Evolutionary conservation across 2,797 vertebrate species (phyloP).

Genomic region (Heliangelus exortis): DNA sequence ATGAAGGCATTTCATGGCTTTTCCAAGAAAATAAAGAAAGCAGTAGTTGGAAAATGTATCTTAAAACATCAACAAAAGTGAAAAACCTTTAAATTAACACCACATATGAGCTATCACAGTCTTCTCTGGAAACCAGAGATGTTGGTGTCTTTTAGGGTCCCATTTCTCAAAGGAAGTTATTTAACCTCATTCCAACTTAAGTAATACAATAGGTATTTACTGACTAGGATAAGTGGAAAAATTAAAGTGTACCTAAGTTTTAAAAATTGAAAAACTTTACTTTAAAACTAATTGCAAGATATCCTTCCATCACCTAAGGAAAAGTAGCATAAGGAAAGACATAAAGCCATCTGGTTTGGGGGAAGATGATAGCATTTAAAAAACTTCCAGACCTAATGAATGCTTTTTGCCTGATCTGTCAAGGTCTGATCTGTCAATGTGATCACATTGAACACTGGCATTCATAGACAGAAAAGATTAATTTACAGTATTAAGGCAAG

Average conservation of each 20-base stretch:
- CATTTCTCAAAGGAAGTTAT: neutral
- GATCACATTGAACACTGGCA: neutral
- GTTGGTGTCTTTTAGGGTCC: neutral
- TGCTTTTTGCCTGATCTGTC: neutral
- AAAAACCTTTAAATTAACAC: neutral
- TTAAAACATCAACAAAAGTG: neutral
- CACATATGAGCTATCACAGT: neutral
- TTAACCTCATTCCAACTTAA: neutral
- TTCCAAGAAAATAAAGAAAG: neutral
- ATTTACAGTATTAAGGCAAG: neutral
- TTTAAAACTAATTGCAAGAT: neutral
- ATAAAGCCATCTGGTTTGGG: neutral
- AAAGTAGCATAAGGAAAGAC: neutral
- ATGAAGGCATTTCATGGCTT: neutral
- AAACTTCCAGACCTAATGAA: neutral
- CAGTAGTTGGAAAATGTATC: neutral
- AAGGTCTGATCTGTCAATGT: neutral
- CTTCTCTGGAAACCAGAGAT: neutral
- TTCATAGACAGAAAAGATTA: neutral
- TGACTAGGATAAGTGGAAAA: neutral
- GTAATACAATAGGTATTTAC: neutral
- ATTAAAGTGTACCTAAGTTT: neutral
- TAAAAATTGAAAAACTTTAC: neutral
- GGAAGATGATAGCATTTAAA: neutral
- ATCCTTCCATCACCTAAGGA: neutral